Evolutionary conservation across 2,888 invertebrate species (phyloP).

Genomic region (Nymphalis urticae): DNA sequence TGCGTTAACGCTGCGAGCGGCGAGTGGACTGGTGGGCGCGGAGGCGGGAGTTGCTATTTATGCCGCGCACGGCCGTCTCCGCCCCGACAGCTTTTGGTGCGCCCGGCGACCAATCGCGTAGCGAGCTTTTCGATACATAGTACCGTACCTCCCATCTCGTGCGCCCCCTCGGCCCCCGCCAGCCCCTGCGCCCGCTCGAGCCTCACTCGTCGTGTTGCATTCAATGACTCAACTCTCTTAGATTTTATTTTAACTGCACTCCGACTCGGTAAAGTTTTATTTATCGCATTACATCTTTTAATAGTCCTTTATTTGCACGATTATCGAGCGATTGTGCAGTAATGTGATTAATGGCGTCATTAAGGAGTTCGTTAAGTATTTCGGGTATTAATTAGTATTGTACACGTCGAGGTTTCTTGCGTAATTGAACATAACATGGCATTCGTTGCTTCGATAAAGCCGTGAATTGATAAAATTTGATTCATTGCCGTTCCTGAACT

Average conservation of each 20-base stretch:
- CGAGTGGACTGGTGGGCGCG: conserved; percentile 73
- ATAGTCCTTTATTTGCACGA: conserved; percentile 50
- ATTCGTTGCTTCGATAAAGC: conserved; percentile 3
- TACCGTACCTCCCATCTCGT: conserved; percentile 54
- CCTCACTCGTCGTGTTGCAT: conserved; percentile 40
- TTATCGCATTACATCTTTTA: conserved; percentile 42
- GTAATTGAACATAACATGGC: neutral
- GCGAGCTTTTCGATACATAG: conserved; percentile 71
- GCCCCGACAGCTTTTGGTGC: conserved; percentile 57
- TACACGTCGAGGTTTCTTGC: neutral
- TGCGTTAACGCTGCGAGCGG: conserved; percentile 64
- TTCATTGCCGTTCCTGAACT: conserved; percentile 4
- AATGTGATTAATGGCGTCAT: conserved; percentile 48
- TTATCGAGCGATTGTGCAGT: conserved; percentile 54
- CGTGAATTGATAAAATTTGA: conserved; percentile 13
- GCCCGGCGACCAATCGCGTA: conserved; percentile 52
- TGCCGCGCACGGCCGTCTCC: conserved; percentile 53
- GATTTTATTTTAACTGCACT: conserved; percentile 30
- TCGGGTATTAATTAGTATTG: conserved; percentile 10
- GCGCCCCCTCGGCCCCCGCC: conserved; percentile 44
- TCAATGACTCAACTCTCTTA: conserved; percentile 39
- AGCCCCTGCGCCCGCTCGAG: conserved; percentile 28
- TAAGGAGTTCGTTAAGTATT: conserved; percentile 19
- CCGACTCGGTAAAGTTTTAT: conserved; percentile 18
- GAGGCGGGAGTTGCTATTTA: conserved; percentile 68